Evolutionary conservation across 2,797 vertebrate species (phyloP), one percentile per base, ranked within the genome.

Genomic region (Brachyalestes nurse): DNA sequence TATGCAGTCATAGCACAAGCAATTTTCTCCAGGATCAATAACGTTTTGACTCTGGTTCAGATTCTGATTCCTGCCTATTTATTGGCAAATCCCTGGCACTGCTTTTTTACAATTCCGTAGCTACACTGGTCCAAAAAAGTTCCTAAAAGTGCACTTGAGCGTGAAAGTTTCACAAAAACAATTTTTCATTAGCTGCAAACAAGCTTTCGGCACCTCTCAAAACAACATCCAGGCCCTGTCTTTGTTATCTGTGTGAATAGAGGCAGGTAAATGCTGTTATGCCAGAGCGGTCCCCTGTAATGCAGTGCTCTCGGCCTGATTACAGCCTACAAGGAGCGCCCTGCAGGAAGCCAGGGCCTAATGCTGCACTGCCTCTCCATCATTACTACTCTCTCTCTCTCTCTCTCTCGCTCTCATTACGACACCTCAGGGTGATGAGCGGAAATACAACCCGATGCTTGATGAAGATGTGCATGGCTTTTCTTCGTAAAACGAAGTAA

Each of bases 391-490:
- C 28, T 38, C 60, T 25, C 25, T 34, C 60, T 34, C 10, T 14
- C 60, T 34, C 60, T 14, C 60, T 6, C 25, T 34, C 23, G 1
- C 25, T 55, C 16, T n/a, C 53, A 60, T 28, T 13, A 62, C 1
- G 23, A 60, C 10, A 21, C n/a, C 58, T 61, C 1, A 25, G 10
- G 9, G 34, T 34, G 25, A 34, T 64, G 61, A 64, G 61, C 2
- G 2, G 28, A 34, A 28, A 28, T 16, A 65, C 70, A 61, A 84
- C 51, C 77, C 51, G 53, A 60, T 77, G 51, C 78, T 57, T 60
- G 74, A 76, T 78, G 82, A 80, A 23, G 14, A 76, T 40, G 64
- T 77, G n/a, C 67, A 80, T 60, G 40, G 17, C 5, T 17, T 34
- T 64, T 34, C 61, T 34, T 34, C 13, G 17, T 5, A 58, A 21